Evolutionary conservation across 2,113 vertebrate genomes (phyloP).

Genomic region (Pseudonaja textilis): DNA sequence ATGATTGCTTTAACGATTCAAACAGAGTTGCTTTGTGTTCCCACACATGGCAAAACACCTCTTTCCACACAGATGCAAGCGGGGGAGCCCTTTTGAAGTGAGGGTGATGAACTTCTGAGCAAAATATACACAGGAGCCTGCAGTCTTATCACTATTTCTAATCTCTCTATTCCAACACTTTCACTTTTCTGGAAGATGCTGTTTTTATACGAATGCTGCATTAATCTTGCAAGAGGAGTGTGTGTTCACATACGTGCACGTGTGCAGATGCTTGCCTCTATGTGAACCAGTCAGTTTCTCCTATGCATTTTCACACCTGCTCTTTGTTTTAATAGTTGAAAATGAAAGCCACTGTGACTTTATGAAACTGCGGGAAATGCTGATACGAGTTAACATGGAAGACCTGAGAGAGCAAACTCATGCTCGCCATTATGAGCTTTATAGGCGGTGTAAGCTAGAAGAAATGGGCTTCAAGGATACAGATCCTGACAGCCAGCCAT

Average conservation of each 20-base stretch:
- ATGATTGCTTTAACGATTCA: not conserved
- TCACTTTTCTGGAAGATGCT: not conserved
- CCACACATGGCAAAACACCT: not conserved
- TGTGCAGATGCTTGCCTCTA: not conserved
- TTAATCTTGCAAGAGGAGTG: not conserved
- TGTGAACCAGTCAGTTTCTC: not conserved
- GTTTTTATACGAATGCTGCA: not conserved
- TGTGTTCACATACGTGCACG: not conserved
- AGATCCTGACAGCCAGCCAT: conserved; percentile 92
- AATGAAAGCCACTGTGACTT: conserved; percentile 98
- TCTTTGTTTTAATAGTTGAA: conserved; percentile 76
- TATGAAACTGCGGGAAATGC: conserved; percentile 93
- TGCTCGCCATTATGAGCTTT: conserved; percentile 93
- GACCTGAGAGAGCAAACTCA: conserved; percentile 98
- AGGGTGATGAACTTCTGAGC: not conserved
- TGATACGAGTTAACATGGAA: conserved; percentile 98
- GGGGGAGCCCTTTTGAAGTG: not conserved
- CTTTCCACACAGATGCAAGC: not conserved
- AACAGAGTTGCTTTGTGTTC: not conserved
- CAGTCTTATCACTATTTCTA: not conserved
- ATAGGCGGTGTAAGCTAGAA: conserved; percentile 93
- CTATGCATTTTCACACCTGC: conserved; percentile 9
- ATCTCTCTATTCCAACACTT: not conserved
- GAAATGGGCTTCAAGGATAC: conserved; percentile 99
- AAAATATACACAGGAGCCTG: not conserved